These are phyloP conservation scores for Tachina fera DNA, from an alignment of 2,888 invertebrate species.

Conservation along the genomic window DNA sequence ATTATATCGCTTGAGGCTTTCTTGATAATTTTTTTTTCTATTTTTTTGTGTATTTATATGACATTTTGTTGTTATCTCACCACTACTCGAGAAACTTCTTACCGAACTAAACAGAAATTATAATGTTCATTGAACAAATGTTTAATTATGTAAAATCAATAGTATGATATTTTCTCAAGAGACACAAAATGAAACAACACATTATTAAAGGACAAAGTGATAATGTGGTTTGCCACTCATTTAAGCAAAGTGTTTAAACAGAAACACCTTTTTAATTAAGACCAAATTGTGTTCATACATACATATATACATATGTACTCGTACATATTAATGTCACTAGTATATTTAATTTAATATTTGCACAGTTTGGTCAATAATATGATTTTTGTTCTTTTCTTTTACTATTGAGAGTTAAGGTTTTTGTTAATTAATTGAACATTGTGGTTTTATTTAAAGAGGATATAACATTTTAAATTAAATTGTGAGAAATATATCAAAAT, in stretches of 20 bases:
- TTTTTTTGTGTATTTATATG: no score
- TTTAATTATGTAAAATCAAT: constrained; percentile 26
- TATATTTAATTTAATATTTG: constrained; percentile 47
- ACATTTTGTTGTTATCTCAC: no score
- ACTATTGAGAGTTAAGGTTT: background rate
- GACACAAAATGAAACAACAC: background rate
- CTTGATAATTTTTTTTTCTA: no score
- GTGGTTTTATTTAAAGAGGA: background rate
- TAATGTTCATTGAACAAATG: constrained; percentile 1
- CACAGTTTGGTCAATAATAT: constrained; percentile 23
- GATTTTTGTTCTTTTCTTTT: background rate
- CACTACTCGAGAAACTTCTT: no score
- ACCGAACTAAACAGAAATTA: background rate
- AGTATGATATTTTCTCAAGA: constrained; percentile 11
- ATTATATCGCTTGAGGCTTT: no score
- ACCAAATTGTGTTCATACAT: constrained; percentile 38
- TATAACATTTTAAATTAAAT: background rate
- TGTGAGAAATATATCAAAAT: background rate
- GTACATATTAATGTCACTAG: constrained; percentile 25
- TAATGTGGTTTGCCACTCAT: background rate
- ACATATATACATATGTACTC: constrained; percentile 30
- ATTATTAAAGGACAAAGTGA: background rate
- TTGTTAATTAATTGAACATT: constrained; percentile 33
- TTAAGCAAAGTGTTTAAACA: constrained; percentile 18
- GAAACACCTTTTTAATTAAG: constrained; percentile 15